Evolutionary conservation across 2,888 invertebrate genomes (phyloP).

Genomic region (Scaptomyza tumidula): DNA sequence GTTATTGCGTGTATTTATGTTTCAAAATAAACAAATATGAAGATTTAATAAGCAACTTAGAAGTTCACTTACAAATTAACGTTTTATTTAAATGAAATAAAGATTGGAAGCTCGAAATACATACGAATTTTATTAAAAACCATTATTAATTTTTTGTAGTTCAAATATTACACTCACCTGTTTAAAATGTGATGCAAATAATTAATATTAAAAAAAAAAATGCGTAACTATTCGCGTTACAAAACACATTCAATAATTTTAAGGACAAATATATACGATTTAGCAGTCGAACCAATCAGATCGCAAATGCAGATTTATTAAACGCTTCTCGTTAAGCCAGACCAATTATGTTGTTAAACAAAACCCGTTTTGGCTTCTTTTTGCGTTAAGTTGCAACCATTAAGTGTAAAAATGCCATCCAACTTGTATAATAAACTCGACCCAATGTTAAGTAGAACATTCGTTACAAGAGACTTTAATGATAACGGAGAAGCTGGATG

Average conservation of each 20-base stretch:
- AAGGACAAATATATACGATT: no score
- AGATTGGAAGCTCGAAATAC: no score
- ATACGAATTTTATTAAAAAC: no score
- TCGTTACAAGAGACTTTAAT: slow-evolving; percentile 83
- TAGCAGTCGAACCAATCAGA: no score
- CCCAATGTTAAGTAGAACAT: slow-evolving; percentile 84
- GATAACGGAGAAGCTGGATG: slow-evolving; percentile 79
- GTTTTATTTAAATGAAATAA: background rate
- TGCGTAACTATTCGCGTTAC: no score
- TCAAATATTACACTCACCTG: no score
- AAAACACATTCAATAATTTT: no score
- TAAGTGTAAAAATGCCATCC: slow-evolving; percentile 84
- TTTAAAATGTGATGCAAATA: no score
- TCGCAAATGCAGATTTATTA: no score
- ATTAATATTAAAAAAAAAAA: no score
- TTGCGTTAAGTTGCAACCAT: slow-evolving; percentile 81
- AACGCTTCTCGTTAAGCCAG: slow-evolving; percentile 15
- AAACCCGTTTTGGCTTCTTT: slow-evolving; percentile 63
- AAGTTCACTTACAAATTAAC: background rate
- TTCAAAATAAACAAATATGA: background rate
- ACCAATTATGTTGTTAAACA: slow-evolving; percentile 40
- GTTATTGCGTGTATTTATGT: no score
- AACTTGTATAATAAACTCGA: slow-evolving; percentile 85
- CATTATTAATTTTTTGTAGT: no score
- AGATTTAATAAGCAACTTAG: background rate